Evolutionary conservation across 2,888 invertebrate genomes (phyloP).

Genomic region (Oxycera nigricornis): DNA sequence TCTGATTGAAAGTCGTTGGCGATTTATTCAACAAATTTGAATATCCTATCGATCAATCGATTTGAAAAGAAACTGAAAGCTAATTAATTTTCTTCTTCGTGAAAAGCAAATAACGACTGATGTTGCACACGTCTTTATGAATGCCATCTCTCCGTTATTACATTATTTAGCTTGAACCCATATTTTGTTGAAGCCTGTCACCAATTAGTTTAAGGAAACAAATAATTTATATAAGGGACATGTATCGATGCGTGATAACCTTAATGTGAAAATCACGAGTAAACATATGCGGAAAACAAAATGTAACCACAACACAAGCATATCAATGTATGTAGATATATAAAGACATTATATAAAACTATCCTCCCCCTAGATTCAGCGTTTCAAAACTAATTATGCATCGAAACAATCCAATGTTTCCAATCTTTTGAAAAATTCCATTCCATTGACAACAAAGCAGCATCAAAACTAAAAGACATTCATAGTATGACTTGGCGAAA

Average conservation of each 20-base stretch:
- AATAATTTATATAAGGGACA: not conserved
- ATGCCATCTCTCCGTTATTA: not conserved
- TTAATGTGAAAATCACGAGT: not conserved
- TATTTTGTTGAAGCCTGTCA: not conserved
- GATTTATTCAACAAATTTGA: not conserved
- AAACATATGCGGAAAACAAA: no score
- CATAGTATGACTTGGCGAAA: conserved; percentile 22
- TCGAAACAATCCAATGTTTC: conserved; percentile 17
- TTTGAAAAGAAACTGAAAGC: not conserved
- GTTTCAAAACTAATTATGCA: not conserved
- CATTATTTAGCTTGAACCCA: not conserved
- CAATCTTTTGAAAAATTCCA: conserved; percentile 26
- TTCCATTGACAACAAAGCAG: conserved; percentile 9
- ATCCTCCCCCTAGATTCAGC: no score
- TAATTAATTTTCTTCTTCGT: not conserved
- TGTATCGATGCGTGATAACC: not conserved
- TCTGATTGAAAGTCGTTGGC: not conserved
- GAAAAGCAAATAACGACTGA: not conserved
- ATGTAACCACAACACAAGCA: no score
- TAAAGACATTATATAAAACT: no score
- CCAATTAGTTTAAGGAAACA: not conserved
- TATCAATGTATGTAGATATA: no score
- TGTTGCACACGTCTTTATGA: not conserved
- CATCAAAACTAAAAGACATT: not conserved
- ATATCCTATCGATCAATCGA: not conserved